phyloP scores from a whole-genome alignment of 2,113 vertebrate genomes.

The Dipodomys ordii region DNA sequence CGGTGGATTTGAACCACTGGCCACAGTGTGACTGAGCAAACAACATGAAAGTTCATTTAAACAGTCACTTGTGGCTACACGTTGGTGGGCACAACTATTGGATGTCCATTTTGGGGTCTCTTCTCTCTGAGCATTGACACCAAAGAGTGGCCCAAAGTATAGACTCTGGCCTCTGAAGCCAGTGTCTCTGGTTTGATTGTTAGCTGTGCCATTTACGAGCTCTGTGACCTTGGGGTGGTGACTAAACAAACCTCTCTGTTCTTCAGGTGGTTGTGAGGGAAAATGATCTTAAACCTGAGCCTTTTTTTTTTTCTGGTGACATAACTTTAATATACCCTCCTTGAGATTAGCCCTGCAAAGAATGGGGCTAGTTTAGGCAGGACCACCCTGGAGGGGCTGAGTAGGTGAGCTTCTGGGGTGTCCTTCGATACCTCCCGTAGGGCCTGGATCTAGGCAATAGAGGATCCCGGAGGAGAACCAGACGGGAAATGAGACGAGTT shows the following conservation, averaged over 20 bases:
- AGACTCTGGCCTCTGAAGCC: not conserved
- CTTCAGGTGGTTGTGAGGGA: not conserved
- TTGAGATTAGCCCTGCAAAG: not conserved
- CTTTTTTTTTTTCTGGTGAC: not conserved
- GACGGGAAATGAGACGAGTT: constrained; percentile 62
- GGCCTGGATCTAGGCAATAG: not conserved
- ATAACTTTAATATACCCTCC: not conserved
- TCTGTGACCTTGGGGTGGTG: not conserved
- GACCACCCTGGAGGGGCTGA: not conserved
- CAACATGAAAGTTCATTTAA: not conserved
- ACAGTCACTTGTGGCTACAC: not conserved
- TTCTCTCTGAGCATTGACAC: too few species aligned
- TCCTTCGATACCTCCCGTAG: not conserved
- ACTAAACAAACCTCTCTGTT: constrained; percentile 14
- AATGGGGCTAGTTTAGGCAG: not conserved
- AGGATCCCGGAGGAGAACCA: not conserved
- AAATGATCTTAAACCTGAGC: not conserved
- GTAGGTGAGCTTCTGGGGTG: not conserved
- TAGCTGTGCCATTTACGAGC: not conserved
- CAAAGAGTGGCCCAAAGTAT: too few species aligned
- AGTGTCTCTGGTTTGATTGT: not conserved
- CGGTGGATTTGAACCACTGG: not conserved
- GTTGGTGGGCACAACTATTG: not conserved
- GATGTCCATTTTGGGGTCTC: too few species aligned
- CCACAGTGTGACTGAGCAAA: not conserved